Conservation (phyloP, 53 echinoderm and acorn worm genomes). For the Astropecten irregularis region DNA sequence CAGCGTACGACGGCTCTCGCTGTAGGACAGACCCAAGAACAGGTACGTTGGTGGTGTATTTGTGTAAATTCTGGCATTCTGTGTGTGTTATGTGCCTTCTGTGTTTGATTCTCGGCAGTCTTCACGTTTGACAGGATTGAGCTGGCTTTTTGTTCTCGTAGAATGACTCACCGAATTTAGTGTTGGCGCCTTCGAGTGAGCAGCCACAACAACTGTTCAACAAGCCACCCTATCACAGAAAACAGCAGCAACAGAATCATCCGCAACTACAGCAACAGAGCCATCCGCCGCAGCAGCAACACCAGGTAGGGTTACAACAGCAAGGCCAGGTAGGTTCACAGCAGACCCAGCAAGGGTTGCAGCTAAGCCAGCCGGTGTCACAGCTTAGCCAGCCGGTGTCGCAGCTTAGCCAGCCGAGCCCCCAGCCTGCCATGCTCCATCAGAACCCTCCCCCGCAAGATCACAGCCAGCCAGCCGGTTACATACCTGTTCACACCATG, state of each 20-base stretch:
- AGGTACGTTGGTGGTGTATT: neutral
- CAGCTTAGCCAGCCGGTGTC: neutral
- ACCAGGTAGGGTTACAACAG: neutral
- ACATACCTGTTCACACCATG: slow-evolving; percentile 28
- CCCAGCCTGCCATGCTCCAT: neutral
- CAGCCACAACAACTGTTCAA: neutral
- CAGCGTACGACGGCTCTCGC: slow-evolving; percentile 23
- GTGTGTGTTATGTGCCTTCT: neutral
- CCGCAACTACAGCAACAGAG: too few species aligned
- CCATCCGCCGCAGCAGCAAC: too few species aligned
- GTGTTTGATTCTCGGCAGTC: neutral
- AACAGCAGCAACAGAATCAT: too few species aligned
- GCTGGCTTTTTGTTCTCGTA: neutral
- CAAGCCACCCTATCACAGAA: slow-evolving; percentile 5
- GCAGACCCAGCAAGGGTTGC: too few species aligned
- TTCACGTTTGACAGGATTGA: too few species aligned
- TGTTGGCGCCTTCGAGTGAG: neutral
- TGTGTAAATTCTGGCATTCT: neutral
- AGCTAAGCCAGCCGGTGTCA: too few species aligned
- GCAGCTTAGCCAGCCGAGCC: neutral
- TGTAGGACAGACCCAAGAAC: slow-evolving; percentile 13
- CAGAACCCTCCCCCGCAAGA: neutral
- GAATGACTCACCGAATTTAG: slow-evolving; percentile 22
- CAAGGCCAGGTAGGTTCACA: neutral
- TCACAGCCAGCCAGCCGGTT: neutral